Evolutionary conservation across 2,113 vertebrate genomes (phyloP).

Genomic region (Tauraco erythrolophus): DNA sequence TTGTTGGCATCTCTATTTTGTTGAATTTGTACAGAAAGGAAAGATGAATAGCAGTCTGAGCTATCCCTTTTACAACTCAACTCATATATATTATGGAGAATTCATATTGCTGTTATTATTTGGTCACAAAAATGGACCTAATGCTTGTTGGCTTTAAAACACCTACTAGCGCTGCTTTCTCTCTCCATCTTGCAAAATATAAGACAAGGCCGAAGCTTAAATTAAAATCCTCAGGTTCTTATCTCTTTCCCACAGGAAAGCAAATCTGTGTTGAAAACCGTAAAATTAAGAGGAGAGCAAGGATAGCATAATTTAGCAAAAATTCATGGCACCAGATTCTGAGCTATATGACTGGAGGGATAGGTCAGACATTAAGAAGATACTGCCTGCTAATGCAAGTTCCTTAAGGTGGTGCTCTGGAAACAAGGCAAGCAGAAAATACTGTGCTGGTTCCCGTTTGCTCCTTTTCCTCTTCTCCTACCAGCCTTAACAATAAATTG

Average conservation of each 20-base stretch:
- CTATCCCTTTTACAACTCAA: slow-evolving; percentile 29
- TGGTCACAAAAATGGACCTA: slow-evolving; percentile 75
- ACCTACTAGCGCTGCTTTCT: slow-evolving; percentile 71
- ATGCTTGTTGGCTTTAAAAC: slow-evolving; percentile 76
- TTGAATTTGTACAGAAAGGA: not conserved
- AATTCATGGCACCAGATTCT: slow-evolving; percentile 83
- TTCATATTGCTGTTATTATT: slow-evolving; percentile 75
- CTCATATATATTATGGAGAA: slow-evolving; percentile 57
- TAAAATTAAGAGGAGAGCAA: slow-evolving; percentile 94
- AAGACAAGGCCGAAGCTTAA: slow-evolving; percentile 89
- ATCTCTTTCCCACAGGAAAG: slow-evolving; percentile 95
- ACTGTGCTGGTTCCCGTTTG: not conserved
- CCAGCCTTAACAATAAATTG: slow-evolving; percentile 3
- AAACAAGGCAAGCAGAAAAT: slow-evolving; percentile 59
- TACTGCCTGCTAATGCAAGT: slow-evolving; percentile 78
- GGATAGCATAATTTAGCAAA: slow-evolving; percentile 91
- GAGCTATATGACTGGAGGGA: slow-evolving; percentile 85
- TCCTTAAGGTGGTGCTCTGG: slow-evolving; percentile 78
- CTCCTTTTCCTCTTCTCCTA: not conserved
- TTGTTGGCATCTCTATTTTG: slow-evolving; percentile 32
- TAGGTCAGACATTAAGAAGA: slow-evolving; percentile 85
- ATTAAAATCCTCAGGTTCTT: slow-evolving; percentile 92
- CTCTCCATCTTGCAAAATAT: slow-evolving; percentile 81
- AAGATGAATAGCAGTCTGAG: slow-evolving; percentile 9
- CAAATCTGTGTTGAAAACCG: slow-evolving; percentile 96